Base-by-base conservation (phyloP, 1,140 invertebrate genomes). In the Drosophila pectinifera region DNA sequence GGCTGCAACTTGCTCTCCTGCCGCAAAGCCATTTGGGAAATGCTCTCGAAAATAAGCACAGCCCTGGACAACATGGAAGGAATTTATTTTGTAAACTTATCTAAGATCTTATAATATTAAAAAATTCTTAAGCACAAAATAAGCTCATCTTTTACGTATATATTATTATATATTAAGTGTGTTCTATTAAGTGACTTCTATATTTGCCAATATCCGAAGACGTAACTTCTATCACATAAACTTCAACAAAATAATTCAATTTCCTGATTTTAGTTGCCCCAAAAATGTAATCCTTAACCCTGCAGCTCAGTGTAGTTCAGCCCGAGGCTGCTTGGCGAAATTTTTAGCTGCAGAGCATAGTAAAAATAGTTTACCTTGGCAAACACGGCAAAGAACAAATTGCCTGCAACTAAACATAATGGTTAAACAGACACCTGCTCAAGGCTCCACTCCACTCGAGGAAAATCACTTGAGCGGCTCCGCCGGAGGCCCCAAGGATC, bases 401-500 rank as follows among this genome's bases (percentile, higher is more conserved):
- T 88, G 83, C 83, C 83, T 89, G 83, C 84, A 88, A 89, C 83
- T 89, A 88, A 88, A 89, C 84, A 88, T 89, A 88, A 88, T 76
- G 84, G 83, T 88, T 88, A 83, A 88, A 83, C 83, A 88, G 83
- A 88, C 83, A 88, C 83, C 83, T 88, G 83, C 83, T 89, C 84
- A 73, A 73, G 83, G 76, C 84, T 69, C 67, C 39, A 46, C 42
- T 57, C 22, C 73, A 80, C 83, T 88, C 83, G 53, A 68, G 76
- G 43, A 65, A 83, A 89, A 88, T 88, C 83, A 88, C 83, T 88
- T 88, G 79, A 88, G 83, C 75, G 77, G 78, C 62, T 62, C 46
- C 45, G 42, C 36, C 51, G 45, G 26, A 42, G 61, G 42, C 36
- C 20, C 62, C 43, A 24, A 45, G 68, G 56, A 34, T 41, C 10